A percentile compares a stretch with the other conserved stretches of the same genome.
Evolutionary conservation across 2,797 vertebrate genomes (phyloP).

Genomic region (Gobio occitaniae): DNA sequence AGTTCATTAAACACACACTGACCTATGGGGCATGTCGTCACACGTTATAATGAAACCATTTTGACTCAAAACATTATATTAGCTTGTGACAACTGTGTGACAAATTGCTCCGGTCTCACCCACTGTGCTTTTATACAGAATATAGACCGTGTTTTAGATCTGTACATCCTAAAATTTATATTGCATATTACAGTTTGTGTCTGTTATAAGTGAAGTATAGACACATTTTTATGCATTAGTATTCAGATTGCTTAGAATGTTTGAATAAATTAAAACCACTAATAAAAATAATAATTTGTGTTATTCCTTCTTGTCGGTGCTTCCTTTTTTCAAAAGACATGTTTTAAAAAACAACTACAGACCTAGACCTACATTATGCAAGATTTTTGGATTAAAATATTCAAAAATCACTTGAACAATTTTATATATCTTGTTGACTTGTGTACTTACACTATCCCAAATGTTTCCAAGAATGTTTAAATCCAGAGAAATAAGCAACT

Average conservation of each 20-base stretch:
- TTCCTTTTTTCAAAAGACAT: not conserved
- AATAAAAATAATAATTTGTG: constrained; percentile 1
- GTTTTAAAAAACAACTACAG: not conserved
- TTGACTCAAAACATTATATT: not conserved
- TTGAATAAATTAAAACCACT: not conserved
- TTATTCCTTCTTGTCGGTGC: not conserved
- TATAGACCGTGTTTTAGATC: not conserved
- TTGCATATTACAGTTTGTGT: not conserved
- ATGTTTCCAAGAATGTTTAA: too few species aligned
- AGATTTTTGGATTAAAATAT: too few species aligned
- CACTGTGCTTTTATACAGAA: not conserved
- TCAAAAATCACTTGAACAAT: too few species aligned
- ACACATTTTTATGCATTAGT: not conserved
- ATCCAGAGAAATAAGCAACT: too few species aligned
- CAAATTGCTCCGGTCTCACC: not conserved
- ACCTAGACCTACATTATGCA: not conserved
- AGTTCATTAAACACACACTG: not conserved
- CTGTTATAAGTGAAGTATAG: not conserved
- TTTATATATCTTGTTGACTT: too few species aligned
- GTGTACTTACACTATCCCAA: too few species aligned
- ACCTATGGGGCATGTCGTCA: not conserved
- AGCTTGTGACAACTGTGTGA: not conserved
- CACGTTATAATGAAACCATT: not conserved
- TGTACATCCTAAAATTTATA: not conserved
- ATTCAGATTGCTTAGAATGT: not conserved